phyloP scores from a whole-genome alignment of 2,113 vertebrate species.

The Prochilodus magdalenae region DNA sequence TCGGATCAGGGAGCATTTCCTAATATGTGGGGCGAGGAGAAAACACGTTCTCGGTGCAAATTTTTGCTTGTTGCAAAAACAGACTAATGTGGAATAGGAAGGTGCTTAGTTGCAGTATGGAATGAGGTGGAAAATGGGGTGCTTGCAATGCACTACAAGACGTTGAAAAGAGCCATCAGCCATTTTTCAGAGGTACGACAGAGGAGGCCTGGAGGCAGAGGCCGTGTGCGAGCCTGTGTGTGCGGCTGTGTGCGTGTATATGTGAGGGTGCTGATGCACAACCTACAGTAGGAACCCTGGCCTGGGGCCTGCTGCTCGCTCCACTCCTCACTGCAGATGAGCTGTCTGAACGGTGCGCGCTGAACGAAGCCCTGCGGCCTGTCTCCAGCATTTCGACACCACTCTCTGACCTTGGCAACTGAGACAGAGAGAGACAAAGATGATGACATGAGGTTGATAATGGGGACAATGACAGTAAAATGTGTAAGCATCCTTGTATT shows the following conservation, averaged over 20 bases:
- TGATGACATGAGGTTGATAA: slow-evolving; percentile 5
- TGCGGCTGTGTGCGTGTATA: slow-evolving; percentile 9
- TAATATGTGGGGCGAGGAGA: slow-evolving; percentile 31
- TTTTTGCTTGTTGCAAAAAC: slow-evolving; percentile 36
- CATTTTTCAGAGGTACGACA: slow-evolving; percentile 46
- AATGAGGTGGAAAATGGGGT: slow-evolving; percentile 51
- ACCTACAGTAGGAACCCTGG: slow-evolving; percentile 63
- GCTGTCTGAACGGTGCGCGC: slow-evolving; percentile 48
- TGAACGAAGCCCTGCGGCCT: slow-evolving; percentile 39
- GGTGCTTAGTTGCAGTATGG: slow-evolving; percentile 54
- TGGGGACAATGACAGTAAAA: slow-evolving; percentile 20
- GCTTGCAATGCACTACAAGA: slow-evolving; percentile 54
- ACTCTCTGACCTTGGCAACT: slow-evolving; percentile 59
- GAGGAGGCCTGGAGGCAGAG: slow-evolving; percentile 41
- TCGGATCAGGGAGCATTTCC: slow-evolving; percentile 50
- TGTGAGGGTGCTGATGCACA: slow-evolving; percentile 36
- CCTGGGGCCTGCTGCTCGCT: slow-evolving; percentile 57
- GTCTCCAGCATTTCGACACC: slow-evolving; percentile 33
- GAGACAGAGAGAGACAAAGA: slow-evolving; percentile 24
- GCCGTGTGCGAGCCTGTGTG: slow-evolving; percentile 28
- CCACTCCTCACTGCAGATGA: slow-evolving; percentile 52
- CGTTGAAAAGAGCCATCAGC: slow-evolving; percentile 46
- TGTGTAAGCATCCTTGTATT: not conserved
- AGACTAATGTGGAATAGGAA: slow-evolving; percentile 38
- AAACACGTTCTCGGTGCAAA: slow-evolving; percentile 38